These are phyloP conservation scores for Leuctra nigra DNA, from an alignment of 2,888 invertebrate species.

Conservation along the genomic window DNA sequence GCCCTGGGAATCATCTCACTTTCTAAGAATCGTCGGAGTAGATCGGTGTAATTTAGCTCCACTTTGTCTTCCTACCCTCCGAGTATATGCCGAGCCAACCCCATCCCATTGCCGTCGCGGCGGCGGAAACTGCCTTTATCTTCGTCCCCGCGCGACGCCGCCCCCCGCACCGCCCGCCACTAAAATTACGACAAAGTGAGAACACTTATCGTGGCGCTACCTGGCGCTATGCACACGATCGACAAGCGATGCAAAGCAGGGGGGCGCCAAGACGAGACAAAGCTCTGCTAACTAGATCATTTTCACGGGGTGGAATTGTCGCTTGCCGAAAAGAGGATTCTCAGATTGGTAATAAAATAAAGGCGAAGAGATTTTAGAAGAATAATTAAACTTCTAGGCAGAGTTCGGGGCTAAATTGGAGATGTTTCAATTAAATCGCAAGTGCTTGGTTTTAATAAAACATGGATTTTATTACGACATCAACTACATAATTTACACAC, in stretches of 20 bases:
- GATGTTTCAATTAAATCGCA: too few species aligned
- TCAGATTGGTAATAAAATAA: too few species aligned
- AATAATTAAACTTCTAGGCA: background rate
- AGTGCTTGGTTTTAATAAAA: too few species aligned
- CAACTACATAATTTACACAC: too few species aligned
- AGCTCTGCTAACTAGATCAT: constrained; percentile 3
- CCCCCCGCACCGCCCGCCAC: background rate
- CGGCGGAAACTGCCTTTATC: constrained; percentile 2
- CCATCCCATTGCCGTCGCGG: background rate
- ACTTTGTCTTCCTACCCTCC: constrained; percentile 18
- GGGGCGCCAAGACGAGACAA: background rate
- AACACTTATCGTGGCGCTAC: constrained; percentile 10
- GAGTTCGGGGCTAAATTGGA: too few species aligned
- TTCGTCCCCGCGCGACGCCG: background rate
- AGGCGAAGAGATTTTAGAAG: background rate
- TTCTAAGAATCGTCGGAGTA: constrained; percentile 20
- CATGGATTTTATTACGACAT: too few species aligned
- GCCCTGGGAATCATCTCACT: constrained; percentile 19
- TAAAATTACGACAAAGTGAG: constrained; percentile 10
- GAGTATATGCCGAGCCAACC: background rate
- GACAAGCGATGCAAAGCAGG: background rate
- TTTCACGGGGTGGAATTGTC: constrained; percentile 1
- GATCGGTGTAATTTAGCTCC: constrained; percentile 25
- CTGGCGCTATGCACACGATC: background rate
- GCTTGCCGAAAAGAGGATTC: too few species aligned